phyloP scores from a whole-genome alignment of 1,140 invertebrate genomes.

The Euwallacea fornicatus region DNA sequence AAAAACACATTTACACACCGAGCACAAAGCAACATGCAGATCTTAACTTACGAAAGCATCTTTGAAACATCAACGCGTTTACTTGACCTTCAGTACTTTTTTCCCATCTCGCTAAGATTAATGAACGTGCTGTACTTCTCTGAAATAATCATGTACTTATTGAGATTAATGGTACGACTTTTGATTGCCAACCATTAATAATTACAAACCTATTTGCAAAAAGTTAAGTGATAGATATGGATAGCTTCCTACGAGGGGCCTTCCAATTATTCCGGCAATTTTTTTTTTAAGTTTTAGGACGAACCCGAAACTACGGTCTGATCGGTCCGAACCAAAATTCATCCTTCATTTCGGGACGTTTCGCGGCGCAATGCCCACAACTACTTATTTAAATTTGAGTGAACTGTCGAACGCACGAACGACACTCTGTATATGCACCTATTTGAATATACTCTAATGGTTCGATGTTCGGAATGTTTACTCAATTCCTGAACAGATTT shows the following conservation, averaged over 20 bases:
- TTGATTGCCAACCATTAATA: slow-evolving; percentile 34
- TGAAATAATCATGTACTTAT: slow-evolving; percentile 42
- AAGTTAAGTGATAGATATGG: slow-evolving; percentile 17
- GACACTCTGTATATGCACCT: too few species aligned
- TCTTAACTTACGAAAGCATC: neutral
- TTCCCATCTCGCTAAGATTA: slow-evolving; percentile 25
- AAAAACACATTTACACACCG: neutral
- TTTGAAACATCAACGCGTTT: slow-evolving; percentile 2
- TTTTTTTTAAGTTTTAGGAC: too few species aligned
- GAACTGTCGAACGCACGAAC: too few species aligned
- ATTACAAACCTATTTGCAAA: slow-evolving; percentile 31
- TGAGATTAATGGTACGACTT: slow-evolving; percentile 40
- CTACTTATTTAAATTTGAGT: too few species aligned
- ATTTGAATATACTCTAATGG: slow-evolving; percentile 5
- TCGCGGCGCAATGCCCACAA: too few species aligned
- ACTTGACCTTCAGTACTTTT: slow-evolving; percentile 8
- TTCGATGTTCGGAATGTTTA: slow-evolving; percentile 7
- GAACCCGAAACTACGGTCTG: too few species aligned
- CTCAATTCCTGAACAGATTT: slow-evolving; percentile 5
- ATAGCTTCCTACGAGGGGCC: slow-evolving; percentile 1
- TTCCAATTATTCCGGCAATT: too few species aligned
- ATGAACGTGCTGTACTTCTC: slow-evolving; percentile 35
- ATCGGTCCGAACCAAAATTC: too few species aligned
- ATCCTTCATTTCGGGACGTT: too few species aligned
- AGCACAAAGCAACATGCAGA: neutral